A percentile compares a stretch with the other conserved stretches of the same genome.
Evolutionary conservation across 2,888 invertebrate genomes (phyloP).

Genomic region (Invenusta paracnida): DNA sequence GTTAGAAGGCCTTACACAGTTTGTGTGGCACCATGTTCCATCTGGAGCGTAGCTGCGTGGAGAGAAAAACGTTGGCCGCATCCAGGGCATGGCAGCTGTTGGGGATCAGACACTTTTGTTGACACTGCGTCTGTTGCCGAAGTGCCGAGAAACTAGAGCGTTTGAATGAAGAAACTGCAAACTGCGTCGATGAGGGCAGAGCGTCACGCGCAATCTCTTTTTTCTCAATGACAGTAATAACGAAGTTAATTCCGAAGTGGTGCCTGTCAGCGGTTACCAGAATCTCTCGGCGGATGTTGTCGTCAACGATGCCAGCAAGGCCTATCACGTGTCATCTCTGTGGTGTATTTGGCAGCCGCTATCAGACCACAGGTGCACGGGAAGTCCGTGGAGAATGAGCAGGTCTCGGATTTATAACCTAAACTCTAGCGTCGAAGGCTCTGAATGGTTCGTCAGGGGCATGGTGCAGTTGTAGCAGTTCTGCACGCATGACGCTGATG

Average conservation of each 20-base stretch:
- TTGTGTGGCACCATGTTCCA: neutral
- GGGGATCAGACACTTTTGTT: neutral
- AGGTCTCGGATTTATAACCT: neutral
- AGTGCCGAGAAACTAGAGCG: too few relatives aligned
- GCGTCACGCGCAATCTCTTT: too few relatives aligned
- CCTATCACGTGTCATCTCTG: neutral
- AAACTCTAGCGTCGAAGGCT: neutral
- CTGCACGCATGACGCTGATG: too few relatives aligned
- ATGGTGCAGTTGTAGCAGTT: neutral
- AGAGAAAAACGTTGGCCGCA: neutral
- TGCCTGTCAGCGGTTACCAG: too few relatives aligned
- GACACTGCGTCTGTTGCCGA: neutral
- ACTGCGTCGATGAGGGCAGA: too few relatives aligned
- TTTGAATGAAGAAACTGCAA: too few relatives aligned
- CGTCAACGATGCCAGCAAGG: too few relatives aligned
- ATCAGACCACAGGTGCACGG: neutral
- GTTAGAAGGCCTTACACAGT: neutral
- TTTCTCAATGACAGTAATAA: too few relatives aligned
- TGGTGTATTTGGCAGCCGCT: neutral
- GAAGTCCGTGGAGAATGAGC: constrained; percentile 14
- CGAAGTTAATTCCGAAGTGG: too few relatives aligned
- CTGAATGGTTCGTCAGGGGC: neutral
- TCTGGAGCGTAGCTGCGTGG: neutral
- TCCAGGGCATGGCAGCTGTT: neutral
- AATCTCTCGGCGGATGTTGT: neutral